Evolutionary conservation across 92 coral and sea anemone genomes (phyloP), one percentile per base, ranked within the genome.

Genomic region (Siderastrea siderea): DNA sequence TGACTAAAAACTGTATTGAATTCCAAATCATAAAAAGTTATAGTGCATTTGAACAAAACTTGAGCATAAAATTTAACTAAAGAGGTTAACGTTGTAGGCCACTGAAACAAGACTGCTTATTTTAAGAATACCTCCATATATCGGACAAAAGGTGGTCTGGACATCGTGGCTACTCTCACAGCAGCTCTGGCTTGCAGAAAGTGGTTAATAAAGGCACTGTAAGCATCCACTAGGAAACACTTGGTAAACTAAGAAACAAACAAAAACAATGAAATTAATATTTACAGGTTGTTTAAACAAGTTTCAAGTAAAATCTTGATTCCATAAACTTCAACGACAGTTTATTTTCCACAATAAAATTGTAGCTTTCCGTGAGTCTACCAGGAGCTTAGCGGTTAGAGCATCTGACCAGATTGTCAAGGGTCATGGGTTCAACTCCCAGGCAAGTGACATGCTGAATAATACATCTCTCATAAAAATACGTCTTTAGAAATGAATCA

Each of bases 131-230:
- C 99, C 98, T 97, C 99, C 75, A 96, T 95, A 73, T 93, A 97
- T 59, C 96, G 86, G 75, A 88, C 93, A 86, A 97, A 97, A 54
- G 93, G 94, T 84, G 99, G 99, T 78, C 95, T 95, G 70, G 98
- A 93, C 78, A 92, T 76, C 17, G 96, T 93, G 45, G 98, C 99
- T 47, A 94, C 88, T 71, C 98, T 88, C 38, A 97, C 98, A 3
- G 98, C 99, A 19, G 99, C 93, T 82, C 98, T 88, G 67, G 99
- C 99, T 71, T 92, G 99, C 51, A 95, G 91, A 61, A 97, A 97
- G 75, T 97, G 97, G 85, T 88, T 95, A 73, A 97, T 97, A 80
- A 95, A 97, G 61, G 95, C 98, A 82, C 98, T 97, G 96, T 97
- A 97, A 14, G 99, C 99, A 90, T 97, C 99, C 94, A 97, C 94